Percentiles rank a stretch among this genome's conserved stretches.
phyloP scores from a whole-genome alignment of 2,113 vertebrate genomes.

The Pangasianodon hypophthalmus region DNA sequence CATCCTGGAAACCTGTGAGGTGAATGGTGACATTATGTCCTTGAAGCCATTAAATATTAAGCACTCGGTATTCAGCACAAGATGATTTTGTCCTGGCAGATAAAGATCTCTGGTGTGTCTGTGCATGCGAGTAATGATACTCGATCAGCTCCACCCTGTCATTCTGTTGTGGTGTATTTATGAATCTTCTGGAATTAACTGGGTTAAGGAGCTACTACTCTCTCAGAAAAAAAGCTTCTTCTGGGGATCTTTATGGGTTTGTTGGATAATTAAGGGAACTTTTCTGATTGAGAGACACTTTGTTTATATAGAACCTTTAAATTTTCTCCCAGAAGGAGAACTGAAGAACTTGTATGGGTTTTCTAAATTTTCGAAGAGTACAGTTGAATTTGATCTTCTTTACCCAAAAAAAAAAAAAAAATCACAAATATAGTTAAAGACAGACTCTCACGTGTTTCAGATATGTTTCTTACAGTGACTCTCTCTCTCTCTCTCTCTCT shows the following conservation, averaged over 20 bases:
- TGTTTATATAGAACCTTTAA: not conserved
- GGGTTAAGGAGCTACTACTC: not conserved
- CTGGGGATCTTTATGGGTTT: not conserved
- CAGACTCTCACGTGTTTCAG: not conserved
- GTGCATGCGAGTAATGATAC: too few relatives aligned
- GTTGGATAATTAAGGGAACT: not conserved
- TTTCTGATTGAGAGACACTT: not conserved
- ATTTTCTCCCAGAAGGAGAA: not conserved
- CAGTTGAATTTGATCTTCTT: not conserved
- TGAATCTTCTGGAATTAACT: not conserved
- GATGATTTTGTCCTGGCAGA: not conserved
- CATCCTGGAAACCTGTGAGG: not conserved
- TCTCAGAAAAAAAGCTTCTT: not conserved
- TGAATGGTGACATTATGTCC: too few relatives aligned
- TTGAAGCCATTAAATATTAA: not conserved
- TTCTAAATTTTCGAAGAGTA: not conserved
- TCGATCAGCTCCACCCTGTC: not conserved
- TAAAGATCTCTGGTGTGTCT: not conserved
- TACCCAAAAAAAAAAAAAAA: not conserved
- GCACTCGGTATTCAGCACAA: not conserved
- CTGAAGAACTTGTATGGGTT: not conserved
- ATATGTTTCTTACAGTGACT: not conserved
- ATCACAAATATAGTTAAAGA: not conserved
- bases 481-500: slow-evolving; percentile 6
- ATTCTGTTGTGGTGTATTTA: not conserved